Evolutionary conservation across 1,140 invertebrate genomes (phyloP).

Genomic region (Centruroides vittatus): DNA sequence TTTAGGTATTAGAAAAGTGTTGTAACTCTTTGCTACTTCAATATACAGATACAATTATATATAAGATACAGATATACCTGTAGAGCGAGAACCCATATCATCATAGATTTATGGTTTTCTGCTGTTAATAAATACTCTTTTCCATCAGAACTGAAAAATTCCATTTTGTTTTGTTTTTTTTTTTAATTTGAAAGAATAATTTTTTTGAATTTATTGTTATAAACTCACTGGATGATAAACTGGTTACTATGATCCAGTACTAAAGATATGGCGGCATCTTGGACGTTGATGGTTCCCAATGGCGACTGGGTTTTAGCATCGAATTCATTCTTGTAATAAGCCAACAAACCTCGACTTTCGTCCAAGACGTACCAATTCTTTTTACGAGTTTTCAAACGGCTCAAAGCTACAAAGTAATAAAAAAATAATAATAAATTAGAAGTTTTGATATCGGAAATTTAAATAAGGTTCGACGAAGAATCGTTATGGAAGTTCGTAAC

Average conservation of each 20-base stretch:
- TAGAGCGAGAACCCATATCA: conserved; percentile 33
- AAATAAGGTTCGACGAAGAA: too few species aligned
- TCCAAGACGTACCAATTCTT: conserved; percentile 30
- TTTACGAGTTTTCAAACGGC: conserved; percentile 25
- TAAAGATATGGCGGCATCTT: conserved; percentile 28
- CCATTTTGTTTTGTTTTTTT: not conserved
- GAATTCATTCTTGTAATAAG: conserved; percentile 25
- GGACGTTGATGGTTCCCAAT: conserved; percentile 23
- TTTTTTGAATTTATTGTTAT: not conserved
- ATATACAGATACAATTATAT: too few species aligned
- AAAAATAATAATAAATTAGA: not conserved
- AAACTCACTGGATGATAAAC: conserved; percentile 31
- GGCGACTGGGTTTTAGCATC: conserved; percentile 21
- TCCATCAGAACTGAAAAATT: conserved; percentile 23
- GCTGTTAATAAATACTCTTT: conserved; percentile 30
- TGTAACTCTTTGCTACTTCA: too few species aligned
- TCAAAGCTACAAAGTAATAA: conserved; percentile 22
- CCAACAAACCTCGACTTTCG: conserved; percentile 25
- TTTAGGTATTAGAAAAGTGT: too few species aligned
- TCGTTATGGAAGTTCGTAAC: too few species aligned
- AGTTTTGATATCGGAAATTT: too few species aligned
- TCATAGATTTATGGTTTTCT: conserved; percentile 34
- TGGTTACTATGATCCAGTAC: conserved; percentile 28
- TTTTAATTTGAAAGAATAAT: not conserved
- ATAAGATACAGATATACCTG: conserved; percentile 24